Conservation (phyloP, 2,797 vertebrate species). For the Artibeus lituratus region DNA sequence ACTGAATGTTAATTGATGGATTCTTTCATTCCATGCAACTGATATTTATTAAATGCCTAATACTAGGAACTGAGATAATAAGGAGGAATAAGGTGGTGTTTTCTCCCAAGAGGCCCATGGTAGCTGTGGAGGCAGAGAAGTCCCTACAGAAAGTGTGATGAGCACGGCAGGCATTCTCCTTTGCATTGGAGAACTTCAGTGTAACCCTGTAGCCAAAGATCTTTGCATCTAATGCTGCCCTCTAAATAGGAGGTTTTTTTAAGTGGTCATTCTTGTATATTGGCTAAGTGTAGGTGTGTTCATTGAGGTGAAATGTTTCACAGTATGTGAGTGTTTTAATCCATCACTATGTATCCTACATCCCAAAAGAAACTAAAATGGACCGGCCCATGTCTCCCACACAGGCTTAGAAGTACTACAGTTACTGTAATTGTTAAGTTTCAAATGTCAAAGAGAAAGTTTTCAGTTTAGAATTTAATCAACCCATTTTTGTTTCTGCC, state of each 20-base stretch:
- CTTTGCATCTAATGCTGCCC: neutral
- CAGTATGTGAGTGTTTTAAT: neutral
- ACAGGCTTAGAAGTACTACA: neutral
- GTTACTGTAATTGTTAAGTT: neutral
- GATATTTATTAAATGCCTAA: conserved; percentile 30
- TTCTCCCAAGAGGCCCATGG: neutral
- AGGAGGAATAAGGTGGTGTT: neutral
- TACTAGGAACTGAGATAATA: neutral
- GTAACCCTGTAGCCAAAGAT: neutral
- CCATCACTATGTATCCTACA: neutral
- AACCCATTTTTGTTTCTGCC: conserved; percentile 17
- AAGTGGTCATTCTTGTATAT: neutral
- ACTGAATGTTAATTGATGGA: neutral
- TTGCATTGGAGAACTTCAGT: neutral
- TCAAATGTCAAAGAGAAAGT: neutral
- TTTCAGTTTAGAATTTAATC: conserved; percentile 20
- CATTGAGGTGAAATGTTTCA: neutral
- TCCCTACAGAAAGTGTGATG: neutral
- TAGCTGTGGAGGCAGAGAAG: neutral
- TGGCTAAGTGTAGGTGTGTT: neutral
- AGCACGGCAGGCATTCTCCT: neutral
- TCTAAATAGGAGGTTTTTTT: neutral
- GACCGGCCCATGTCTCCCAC: neutral
- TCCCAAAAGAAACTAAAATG: neutral
- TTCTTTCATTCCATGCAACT: neutral